Evolutionary conservation across 2,797 vertebrate species (phyloP).

Genomic region (Okamejei kenojei): DNA sequence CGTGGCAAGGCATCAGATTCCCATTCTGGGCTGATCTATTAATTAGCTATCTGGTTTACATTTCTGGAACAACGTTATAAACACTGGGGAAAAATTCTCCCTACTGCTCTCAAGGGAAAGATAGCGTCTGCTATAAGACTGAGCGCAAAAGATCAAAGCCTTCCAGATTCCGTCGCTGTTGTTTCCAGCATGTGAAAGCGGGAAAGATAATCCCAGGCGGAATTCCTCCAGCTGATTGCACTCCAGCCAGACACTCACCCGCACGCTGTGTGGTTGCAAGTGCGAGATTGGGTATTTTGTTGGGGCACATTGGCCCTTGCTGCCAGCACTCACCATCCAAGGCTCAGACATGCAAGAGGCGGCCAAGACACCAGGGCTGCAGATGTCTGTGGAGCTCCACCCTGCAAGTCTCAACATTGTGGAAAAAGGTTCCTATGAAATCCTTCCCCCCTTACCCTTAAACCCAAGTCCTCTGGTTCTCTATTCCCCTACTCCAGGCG

Average conservation of each 20-base stretch:
- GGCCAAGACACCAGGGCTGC: background rate
- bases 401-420: background rate
- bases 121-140: background rate
- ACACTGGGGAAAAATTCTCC: too few relatives aligned
- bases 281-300: too few relatives aligned
- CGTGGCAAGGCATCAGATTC: background rate
- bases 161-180: background rate
- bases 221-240: background rate
- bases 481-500: too few relatives aligned
- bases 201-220: background rate
- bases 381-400: background rate
- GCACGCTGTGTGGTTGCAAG: background rate
- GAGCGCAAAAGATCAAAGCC: background rate
- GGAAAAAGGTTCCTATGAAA: too few relatives aligned
- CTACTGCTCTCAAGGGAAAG: background rate
- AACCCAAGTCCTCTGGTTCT: too few relatives aligned
- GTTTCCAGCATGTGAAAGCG: background rate
- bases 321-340: background rate
- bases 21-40: background rate
- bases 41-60: constrained; percentile 14
- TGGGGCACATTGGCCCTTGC: background rate
- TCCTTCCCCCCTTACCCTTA: too few relatives aligned
- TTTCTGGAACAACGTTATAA: background rate
- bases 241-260: background rate
- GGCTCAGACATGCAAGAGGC: background rate